phyloP scores from a whole-genome alignment of 2,888 invertebrate species.

The Erebia epiphron region DNA sequence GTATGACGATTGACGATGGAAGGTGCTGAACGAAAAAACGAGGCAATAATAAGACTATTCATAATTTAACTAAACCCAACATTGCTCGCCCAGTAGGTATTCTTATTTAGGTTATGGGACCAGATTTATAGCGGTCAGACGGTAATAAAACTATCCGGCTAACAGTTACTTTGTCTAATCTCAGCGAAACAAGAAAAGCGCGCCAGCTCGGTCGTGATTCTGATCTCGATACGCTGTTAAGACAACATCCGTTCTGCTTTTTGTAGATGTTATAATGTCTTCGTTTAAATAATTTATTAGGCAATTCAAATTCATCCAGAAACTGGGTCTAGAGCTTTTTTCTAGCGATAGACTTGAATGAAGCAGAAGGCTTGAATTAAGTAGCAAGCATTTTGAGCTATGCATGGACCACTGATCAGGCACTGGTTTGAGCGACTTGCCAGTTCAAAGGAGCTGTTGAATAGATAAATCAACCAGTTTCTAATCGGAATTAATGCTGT shows the following conservation, averaged over 20 bases:
- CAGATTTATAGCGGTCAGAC: slow-evolving; percentile 11
- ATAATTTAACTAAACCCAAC: slow-evolving; percentile 1
- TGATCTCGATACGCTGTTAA: slow-evolving; percentile 14
- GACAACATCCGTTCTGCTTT: slow-evolving; percentile 9
- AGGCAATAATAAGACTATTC: not conserved
- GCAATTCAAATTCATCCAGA: too few species aligned
- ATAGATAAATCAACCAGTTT: too few species aligned
- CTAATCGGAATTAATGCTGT: too few species aligned
- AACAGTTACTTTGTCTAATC: slow-evolving; percentile 19
- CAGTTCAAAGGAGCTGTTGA: too few species aligned
- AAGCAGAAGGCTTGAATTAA: too few species aligned
- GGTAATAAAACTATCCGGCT: slow-evolving; percentile 19
- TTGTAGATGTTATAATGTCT: slow-evolving; percentile 11
- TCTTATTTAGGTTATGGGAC: slow-evolving; percentile 16
- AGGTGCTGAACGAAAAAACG: not conserved
- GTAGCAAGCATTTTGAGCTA: too few species aligned
- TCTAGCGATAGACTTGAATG: too few species aligned
- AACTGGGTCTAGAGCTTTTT: too few species aligned
- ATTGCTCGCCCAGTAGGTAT: not conserved
- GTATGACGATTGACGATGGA: too few species aligned
- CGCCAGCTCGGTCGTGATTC: slow-evolving; percentile 12
- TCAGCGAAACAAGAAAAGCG: slow-evolving; percentile 12
- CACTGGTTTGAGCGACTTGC: too few species aligned
- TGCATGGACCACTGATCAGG: too few species aligned
- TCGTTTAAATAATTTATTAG: not conserved